Evolutionary conservation across 2,888 invertebrate genomes (phyloP).

Genomic region (Drosophila histrio): DNA sequence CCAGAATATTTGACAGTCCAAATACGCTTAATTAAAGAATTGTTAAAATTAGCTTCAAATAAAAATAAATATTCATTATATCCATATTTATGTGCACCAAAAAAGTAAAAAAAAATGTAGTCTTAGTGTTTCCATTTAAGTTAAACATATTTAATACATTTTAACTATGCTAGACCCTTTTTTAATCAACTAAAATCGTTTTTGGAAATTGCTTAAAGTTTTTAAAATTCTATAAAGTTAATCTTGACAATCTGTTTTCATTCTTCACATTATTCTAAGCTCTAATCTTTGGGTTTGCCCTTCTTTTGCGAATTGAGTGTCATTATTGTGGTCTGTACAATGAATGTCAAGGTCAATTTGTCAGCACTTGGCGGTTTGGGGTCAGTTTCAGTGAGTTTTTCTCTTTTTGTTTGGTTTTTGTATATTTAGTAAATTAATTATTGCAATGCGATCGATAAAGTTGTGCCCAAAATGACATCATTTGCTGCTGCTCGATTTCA

Average conservation of each 20-base stretch:
- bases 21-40: no score
- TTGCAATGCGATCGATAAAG: conserved; percentile 67
- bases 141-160: no score
- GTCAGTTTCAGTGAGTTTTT: conserved; percentile 9
- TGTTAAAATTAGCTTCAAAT: no score
- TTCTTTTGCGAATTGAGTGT: neutral
- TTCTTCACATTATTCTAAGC: neutral
- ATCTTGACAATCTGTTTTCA: neutral
- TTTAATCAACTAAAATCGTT: no score
- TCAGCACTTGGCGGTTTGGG: conserved; percentile 28
- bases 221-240: neutral
- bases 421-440: conserved; percentile 67
- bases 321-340: conserved; percentile 21
- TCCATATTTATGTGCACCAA: no score
- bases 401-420: neutral
- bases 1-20: no score
- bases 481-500: conserved; percentile 31
- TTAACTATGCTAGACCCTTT: no score
- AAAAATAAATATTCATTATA: no score
- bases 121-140: no score
- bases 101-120: no score
- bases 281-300: neutral
- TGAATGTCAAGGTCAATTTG: conserved; percentile 69
- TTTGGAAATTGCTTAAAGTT: neutral
- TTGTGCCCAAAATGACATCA: conserved; percentile 68